A percentile compares a stretch with the other conserved stretches of the same genome.
Conservation (phyloP, 2,113 vertebrate species). For the Perognathus longimembris region DNA sequence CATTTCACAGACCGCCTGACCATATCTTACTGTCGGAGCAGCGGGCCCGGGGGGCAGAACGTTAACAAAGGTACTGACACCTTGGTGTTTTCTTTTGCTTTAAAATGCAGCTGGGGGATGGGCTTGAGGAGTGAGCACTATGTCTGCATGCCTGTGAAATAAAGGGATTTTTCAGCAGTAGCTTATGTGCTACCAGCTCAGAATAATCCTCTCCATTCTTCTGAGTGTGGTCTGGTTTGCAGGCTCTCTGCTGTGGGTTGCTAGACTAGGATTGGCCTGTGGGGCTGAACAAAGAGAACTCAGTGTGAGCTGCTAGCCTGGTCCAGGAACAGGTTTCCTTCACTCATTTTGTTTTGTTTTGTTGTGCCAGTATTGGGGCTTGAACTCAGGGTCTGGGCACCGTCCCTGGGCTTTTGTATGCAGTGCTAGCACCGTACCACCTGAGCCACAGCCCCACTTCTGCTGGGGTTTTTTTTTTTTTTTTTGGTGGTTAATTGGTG, state of each 20-base stretch:
- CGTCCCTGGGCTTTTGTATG: too few species aligned
- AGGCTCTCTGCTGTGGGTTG: conserved; percentile 24
- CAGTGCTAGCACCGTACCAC: too few species aligned
- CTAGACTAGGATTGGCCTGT: not conserved
- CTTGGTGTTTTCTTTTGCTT: not conserved
- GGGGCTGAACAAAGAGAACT: conserved; percentile 53
- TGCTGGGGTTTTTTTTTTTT: too few species aligned
- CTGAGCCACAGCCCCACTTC: too few species aligned
- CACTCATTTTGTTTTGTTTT: not conserved
- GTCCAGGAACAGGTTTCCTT: not conserved
- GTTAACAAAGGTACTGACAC: conserved; percentile 94
- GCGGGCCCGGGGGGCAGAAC: conserved; percentile 95
- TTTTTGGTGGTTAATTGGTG: too few species aligned
- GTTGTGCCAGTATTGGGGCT: too few species aligned
- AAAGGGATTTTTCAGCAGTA: conserved; percentile 48
- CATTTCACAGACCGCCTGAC: conserved; percentile 90
- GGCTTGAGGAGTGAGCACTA: not conserved
- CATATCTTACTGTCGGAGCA: conserved; percentile 93
- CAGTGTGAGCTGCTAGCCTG: conserved; percentile 3
- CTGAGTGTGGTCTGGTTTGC: conserved; percentile 14
- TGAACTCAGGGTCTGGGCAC: too few species aligned
- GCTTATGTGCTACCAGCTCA: conserved; percentile 12
- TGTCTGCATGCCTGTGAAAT: conserved; percentile 4
- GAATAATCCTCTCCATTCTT: conserved; percentile 70
- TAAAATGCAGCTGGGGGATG: not conserved